phyloP scores from a whole-genome alignment of 2,888 invertebrate genomes.

The Carabus problematicus region DNA sequence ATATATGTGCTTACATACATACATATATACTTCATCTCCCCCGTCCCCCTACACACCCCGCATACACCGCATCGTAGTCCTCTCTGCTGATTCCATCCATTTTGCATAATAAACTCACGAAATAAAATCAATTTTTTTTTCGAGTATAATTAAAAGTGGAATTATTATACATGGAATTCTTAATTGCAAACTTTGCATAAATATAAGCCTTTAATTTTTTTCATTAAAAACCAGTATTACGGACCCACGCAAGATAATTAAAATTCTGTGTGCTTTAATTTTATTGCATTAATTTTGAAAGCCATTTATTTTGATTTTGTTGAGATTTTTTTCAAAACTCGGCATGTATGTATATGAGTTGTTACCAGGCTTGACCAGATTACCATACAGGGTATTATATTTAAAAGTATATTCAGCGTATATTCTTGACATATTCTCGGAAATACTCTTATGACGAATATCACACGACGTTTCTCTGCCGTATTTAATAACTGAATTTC shows the following conservation, averaged over 20 bases:
- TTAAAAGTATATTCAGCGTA: neutral
- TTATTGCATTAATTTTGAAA: constrained; percentile 37
- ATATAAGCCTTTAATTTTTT: constrained; percentile 44
- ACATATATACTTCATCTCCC: neutral
- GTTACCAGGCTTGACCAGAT: neutral
- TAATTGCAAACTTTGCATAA: constrained; percentile 44
- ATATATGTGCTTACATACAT: constrained; percentile 9
- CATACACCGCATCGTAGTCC: neutral
- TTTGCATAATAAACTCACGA: constrained; percentile 41
- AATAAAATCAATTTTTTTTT: constrained; percentile 43
- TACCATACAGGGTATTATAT: neutral
- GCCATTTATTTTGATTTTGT: constrained; percentile 37
- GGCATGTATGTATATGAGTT: neutral
- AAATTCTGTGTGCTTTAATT: constrained; percentile 40
- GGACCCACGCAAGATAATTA: constrained; percentile 41
- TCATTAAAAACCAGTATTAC: constrained; percentile 42
- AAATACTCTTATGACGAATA: neutral
- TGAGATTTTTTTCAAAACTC: constrained; percentile 22
- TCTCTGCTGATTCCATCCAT: constrained; percentile 11
- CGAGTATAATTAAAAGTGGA: constrained; percentile 40
- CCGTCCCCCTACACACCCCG: neutral
- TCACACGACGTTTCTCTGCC: neutral
- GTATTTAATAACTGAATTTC: neutral
- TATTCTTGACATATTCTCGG: neutral
- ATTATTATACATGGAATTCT: constrained; percentile 44